Evolutionary conservation across 2,797 vertebrate genomes (phyloP), one percentile per base, ranked within the genome.

Genomic region (Streptopelia turtur): DNA sequence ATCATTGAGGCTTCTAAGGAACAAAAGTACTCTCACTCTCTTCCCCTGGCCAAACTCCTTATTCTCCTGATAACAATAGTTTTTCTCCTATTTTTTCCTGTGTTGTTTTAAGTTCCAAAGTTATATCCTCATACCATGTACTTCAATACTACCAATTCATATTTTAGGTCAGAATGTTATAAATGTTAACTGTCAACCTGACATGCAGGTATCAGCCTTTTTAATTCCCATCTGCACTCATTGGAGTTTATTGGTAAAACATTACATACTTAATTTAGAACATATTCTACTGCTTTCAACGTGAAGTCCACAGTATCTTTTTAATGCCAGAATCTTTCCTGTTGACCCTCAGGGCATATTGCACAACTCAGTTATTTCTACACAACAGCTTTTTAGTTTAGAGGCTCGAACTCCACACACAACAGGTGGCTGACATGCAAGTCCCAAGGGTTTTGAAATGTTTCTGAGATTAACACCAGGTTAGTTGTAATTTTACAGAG

Each of bases 1-100:
- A 94, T 87, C 84, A 90, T 22, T 74, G 81, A 93, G 30, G 87
- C 78, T 96, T 94, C 83, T 89, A 95, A 95, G 87, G 94, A 63
- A 90, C 71, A 93, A 35, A 75, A 56, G 18, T 13, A 24, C 45
- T 21, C 21, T 35, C 20, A 43, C 30, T 60, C 9, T 53, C 31
- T 27, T 66, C 8, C 31, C 16, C 9, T 22, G 28, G 16, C 9
- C 25, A 52, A 61, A 23, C 14, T 69, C 50, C 16, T 78, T 56
- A 56, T 35, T 85, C 60, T 74, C 52, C 61, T 13, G 7, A 37
- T 41, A 61, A 66, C 5, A n/a, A 23, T 11, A 15, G 18, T 33
- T 82, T 27, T 60, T 49, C 13, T 37, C 23, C 10, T 45, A 16
- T 41, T 50, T 71, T 70, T 56, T 70, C 13, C 18, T 35, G 5